A percentile compares a stretch with the other conserved stretches of the same genome.
Evolutionary conservation across 2,888 invertebrate genomes (phyloP).

Genomic region (Phanerotoma sp.): DNA sequence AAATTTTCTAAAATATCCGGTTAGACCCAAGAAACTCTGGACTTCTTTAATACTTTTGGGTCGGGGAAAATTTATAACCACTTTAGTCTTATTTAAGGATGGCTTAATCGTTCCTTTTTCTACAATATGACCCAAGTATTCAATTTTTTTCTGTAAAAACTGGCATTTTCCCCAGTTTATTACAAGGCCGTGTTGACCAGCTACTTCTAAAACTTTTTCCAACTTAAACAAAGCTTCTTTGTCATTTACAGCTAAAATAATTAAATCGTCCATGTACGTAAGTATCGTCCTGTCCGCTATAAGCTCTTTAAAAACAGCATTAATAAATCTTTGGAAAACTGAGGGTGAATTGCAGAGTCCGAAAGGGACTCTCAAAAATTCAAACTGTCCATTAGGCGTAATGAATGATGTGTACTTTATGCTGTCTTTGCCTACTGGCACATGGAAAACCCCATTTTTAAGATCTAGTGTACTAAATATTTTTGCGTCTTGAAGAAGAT

Average conservation of each 20-base stretch:
- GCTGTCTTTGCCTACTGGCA: too few species aligned
- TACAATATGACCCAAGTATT: constrained; percentile 31
- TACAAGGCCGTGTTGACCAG: constrained; percentile 26
- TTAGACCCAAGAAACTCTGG: constrained; percentile 30
- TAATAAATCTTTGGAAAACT: constrained; percentile 32
- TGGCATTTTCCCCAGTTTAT: constrained; percentile 34
- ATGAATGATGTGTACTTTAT: constrained; percentile 31
- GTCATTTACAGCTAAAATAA: constrained; percentile 21
- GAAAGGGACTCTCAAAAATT: too few species aligned
- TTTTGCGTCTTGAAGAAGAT: too few species aligned
- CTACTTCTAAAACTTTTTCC: constrained; percentile 24
- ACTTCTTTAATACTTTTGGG: constrained; percentile 24
- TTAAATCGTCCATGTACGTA: constrained; percentile 31
- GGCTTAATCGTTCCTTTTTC: constrained; percentile 24
- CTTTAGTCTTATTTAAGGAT: constrained; percentile 27
- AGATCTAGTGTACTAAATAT: too few species aligned
- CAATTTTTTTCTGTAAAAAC: too few species aligned
- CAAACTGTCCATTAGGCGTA: too few species aligned
- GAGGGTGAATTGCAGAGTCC: constrained; percentile 37
- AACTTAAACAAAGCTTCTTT: constrained; percentile 20
- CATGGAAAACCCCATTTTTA: too few species aligned
- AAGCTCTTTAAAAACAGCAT: constrained; percentile 25
- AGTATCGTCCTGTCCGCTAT: constrained; percentile 23
- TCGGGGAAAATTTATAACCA: constrained; percentile 21
- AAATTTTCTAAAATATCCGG: too few species aligned